Evolutionary conservation across 2,888 invertebrate genomes (phyloP).

Genomic region (Oscheius sp.): DNA sequence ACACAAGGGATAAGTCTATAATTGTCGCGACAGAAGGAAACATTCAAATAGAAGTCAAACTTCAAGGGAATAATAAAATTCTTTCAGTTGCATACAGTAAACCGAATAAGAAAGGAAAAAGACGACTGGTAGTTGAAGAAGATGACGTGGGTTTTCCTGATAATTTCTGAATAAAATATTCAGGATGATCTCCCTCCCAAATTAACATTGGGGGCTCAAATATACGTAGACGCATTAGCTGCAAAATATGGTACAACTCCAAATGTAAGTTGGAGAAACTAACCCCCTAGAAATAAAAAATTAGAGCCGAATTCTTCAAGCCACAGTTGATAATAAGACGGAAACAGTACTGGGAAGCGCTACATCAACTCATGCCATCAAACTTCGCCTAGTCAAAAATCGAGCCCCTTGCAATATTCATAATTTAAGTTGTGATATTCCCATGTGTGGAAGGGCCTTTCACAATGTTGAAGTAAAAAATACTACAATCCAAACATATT

Average conservation of each 20-base stretch:
- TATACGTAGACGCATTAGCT: background rate
- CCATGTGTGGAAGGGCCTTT: constrained; percentile 9
- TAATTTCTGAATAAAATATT: background rate
- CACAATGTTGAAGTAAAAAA: background rate
- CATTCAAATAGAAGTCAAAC: background rate
- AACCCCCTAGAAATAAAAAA: background rate
- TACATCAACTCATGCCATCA: background rate
- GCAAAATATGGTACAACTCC: background rate
- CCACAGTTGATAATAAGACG: no score
- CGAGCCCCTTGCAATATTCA: background rate
- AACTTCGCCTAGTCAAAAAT: background rate
- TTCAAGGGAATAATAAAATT: no score
- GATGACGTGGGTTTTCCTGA: background rate
- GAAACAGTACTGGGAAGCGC: background rate
- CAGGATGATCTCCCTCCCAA: background rate
- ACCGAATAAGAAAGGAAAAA: background rate
- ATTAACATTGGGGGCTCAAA: background rate
- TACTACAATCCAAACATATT: no score
- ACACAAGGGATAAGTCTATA: no score
- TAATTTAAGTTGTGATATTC: background rate
- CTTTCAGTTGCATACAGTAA: background rate
- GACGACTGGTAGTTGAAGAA: background rate
- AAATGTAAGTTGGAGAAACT: background rate
- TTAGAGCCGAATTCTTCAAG: background rate
- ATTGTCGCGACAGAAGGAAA: background rate